Evolutionary conservation across 2,888 invertebrate species (phyloP).

Genomic region (Eristalinus aeneus): DNA sequence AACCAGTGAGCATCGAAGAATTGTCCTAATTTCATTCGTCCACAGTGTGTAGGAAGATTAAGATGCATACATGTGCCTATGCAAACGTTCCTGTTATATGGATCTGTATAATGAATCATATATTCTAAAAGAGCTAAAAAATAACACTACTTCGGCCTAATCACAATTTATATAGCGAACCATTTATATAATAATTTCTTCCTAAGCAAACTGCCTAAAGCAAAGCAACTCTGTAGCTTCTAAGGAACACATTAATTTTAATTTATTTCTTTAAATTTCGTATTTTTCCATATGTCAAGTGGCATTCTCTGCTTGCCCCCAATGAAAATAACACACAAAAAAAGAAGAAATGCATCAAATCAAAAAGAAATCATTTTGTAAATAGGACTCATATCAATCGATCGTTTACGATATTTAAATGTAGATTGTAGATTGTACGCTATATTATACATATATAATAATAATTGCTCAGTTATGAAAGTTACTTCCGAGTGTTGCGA

Average conservation of each 20-base stretch:
- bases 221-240: background rate
- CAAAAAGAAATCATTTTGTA: slow-evolving; percentile 42
- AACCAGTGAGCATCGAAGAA: slow-evolving; percentile 61
- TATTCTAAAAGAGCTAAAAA: background rate
- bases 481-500: slow-evolving; percentile 31
- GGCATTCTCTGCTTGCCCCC: background rate
- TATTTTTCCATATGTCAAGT: slow-evolving; percentile 8
- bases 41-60: slow-evolving; percentile 19
- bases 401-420: slow-evolving; percentile 19
- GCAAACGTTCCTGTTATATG: slow-evolving; percentile 53
- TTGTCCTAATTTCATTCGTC: slow-evolving; percentile 70
- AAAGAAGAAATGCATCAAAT: background rate
- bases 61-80: slow-evolving; percentile 48
- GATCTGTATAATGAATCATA: slow-evolving; percentile 6
- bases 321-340: background rate
- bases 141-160: background rate
- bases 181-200: background rate
- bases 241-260: background rate
- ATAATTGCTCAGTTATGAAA: slow-evolving; percentile 39
- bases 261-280: background rate
- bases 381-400: slow-evolving; percentile 43
- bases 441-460: slow-evolving; percentile 1
- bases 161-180: background rate
- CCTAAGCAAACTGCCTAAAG: background rate
- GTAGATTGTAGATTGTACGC: background rate